Evolutionary conservation across 2,797 vertebrate species (phyloP).

Genomic region (Coluber constrictor): DNA sequence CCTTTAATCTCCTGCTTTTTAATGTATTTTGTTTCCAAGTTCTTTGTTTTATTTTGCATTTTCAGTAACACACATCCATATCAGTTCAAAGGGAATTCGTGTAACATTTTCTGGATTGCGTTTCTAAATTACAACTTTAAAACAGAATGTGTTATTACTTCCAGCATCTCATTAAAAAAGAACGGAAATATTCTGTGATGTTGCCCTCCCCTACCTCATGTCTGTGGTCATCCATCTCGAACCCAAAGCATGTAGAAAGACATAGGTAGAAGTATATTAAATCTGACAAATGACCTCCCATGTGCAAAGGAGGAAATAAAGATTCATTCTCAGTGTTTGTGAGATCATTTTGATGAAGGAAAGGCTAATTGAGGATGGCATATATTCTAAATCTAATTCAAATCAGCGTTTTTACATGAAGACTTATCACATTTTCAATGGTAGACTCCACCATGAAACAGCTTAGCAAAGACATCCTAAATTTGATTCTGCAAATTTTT

Average conservation of each 20-base stretch:
- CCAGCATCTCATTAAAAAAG: conserved; percentile 49
- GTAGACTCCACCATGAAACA: conserved; percentile 67
- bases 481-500: conserved; percentile 69
- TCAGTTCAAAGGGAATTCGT: conserved; percentile 18
- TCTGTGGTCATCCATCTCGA: conserved; percentile 69
- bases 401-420: conserved; percentile 80
- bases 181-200: conserved; percentile 54
- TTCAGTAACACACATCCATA: not conserved
- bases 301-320: conserved; percentile 81
- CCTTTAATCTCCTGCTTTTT: not conserved
- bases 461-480: conserved; percentile 74
- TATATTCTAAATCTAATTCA: conserved; percentile 80
- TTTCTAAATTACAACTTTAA: conserved; percentile 38
- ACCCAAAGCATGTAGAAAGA: conserved; percentile 73
- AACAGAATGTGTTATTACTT: conserved; percentile 25
- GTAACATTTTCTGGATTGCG: not conserved
- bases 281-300: conserved; percentile 81
- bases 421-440: conserved; percentile 78
- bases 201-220: conserved; percentile 35
- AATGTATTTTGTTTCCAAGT: not conserved
- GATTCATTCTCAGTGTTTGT: conserved; percentile 79
- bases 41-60: not conserved
- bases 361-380: conserved; percentile 78
- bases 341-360: conserved; percentile 79
- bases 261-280: conserved; percentile 77